Evolutionary conservation across 2,888 invertebrate species (phyloP).

Genomic region (Limnephilus auricula): DNA sequence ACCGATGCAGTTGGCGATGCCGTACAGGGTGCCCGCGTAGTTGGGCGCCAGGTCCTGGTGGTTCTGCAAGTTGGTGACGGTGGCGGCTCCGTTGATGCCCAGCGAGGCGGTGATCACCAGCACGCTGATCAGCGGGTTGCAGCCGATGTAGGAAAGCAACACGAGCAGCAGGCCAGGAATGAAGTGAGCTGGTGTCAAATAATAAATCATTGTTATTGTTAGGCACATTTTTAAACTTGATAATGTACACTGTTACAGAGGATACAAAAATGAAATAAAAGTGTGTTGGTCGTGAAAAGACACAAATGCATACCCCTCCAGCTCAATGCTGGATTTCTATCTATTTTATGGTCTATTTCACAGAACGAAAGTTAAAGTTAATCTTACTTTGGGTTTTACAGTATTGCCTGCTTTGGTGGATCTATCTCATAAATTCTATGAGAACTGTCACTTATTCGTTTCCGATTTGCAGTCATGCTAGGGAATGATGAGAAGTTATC

Average conservation of each 20-base stretch:
- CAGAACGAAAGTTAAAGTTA: too few species aligned
- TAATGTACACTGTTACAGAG: not conserved
- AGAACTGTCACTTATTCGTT: too few species aligned
- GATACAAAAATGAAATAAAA: not conserved
- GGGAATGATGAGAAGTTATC: too few species aligned
- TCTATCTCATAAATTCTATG: too few species aligned
- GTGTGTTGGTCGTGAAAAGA: not conserved
- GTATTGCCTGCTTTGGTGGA: too few species aligned
- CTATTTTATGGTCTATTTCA: too few species aligned
- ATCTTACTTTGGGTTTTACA: too few species aligned
- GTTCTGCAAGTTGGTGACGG: conserved; percentile 80
- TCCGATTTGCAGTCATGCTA: too few species aligned
- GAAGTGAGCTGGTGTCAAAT: conserved; percentile 74
- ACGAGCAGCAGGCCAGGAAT: conserved; percentile 77
- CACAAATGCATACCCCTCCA: not conserved
- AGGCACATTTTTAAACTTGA: not conserved
- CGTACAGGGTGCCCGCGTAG: conserved; percentile 85
- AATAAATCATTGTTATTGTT: not conserved
- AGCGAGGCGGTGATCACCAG: conserved; percentile 83
- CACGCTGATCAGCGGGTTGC: conserved; percentile 80
- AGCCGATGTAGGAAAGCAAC: conserved; percentile 79
- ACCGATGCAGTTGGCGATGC: conserved; percentile 86
- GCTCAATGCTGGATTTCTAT: too few species aligned
- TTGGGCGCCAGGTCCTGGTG: conserved; percentile 86
- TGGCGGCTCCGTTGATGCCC: conserved; percentile 82